Percentiles rank a stretch among this genome's conserved stretches.
These are phyloP conservation scores for Dinomys branickii DNA, from an alignment of 2,113 vertebrate species.

Conservation along the genomic window DNA sequence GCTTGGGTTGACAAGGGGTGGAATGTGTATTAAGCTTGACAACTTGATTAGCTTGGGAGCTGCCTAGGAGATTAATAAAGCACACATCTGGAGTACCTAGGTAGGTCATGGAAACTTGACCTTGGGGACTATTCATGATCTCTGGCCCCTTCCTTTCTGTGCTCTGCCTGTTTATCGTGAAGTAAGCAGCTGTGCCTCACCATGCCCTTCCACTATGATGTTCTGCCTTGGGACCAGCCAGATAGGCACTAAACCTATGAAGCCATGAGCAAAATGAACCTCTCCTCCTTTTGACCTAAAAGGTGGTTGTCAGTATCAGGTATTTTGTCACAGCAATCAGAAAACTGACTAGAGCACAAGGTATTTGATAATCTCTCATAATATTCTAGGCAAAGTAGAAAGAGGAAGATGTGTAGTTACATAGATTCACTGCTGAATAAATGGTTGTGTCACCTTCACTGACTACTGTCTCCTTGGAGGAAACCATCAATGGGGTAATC, in stretches of 20 bases:
- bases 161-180: neutral
- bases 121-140: neutral
- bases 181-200: neutral
- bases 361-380: slow-evolving; percentile 39
- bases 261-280: neutral
- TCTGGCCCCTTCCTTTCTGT: neutral
- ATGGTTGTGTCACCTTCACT: neutral
- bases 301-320: neutral
- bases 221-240: neutral
- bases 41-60: neutral
- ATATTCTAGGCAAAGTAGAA: slow-evolving; percentile 45
- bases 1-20: neutral
- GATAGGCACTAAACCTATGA: neutral
- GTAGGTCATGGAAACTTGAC: neutral
- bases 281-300: neutral
- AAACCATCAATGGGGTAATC: slow-evolving; percentile 22
- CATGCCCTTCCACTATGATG: neutral
- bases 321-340: neutral
- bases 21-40: neutral
- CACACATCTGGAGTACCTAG: neutral
- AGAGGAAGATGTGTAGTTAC: slow-evolving; percentile 15
- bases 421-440: slow-evolving; percentile 47
- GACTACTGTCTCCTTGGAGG: neutral
- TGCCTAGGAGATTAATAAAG: neutral
- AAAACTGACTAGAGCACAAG: neutral